Evolutionary conservation across 2,888 invertebrate genomes (phyloP).

Genomic region (Carpatolechia fugitivella): DNA sequence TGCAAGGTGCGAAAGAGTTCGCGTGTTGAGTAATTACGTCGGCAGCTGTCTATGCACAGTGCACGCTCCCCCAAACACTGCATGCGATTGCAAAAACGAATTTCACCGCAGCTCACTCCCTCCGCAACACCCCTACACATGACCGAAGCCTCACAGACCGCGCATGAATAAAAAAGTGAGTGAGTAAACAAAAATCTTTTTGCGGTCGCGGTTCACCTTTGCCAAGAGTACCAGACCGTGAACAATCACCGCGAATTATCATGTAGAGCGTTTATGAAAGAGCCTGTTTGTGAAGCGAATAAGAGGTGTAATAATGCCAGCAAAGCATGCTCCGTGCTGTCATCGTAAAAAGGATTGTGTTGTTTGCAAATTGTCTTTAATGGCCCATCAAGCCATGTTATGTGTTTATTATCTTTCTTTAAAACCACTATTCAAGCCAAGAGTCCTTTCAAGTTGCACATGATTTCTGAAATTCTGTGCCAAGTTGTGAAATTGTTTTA

Average conservation of each 20-base stretch:
- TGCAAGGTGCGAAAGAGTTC: slow-evolving; percentile 75
- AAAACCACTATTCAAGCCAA: neutral
- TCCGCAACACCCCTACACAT: slow-evolving; percentile 52
- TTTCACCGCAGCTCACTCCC: slow-evolving; percentile 45
- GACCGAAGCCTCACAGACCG: slow-evolving; percentile 61
- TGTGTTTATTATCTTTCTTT: slow-evolving; percentile 33
- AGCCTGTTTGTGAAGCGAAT: slow-evolving; percentile 66
- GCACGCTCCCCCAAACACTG: slow-evolving; percentile 56
- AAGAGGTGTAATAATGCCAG: slow-evolving; percentile 55
- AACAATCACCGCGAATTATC: slow-evolving; percentile 73
- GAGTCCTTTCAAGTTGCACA: neutral
- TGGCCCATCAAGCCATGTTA: slow-evolving; percentile 37
- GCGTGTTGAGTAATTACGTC: slow-evolving; percentile 69
- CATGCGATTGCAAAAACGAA: slow-evolving; percentile 58
- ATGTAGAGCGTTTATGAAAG: slow-evolving; percentile 69
- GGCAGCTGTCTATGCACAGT: slow-evolving; percentile 61
- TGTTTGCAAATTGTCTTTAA: slow-evolving; percentile 59
- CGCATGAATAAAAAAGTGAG: slow-evolving; percentile 60
- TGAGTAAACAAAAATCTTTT: slow-evolving; percentile 70
- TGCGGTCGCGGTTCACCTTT: slow-evolving; percentile 74
- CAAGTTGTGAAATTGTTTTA: neutral
- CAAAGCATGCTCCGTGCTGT: slow-evolving; percentile 45
- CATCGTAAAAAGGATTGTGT: slow-evolving; percentile 55
- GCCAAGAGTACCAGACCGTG: slow-evolving; percentile 71
- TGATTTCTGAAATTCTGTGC: neutral